Evolutionary conservation across 2,113 vertebrate species (phyloP).

Genomic region (Climacteris rufus): DNA sequence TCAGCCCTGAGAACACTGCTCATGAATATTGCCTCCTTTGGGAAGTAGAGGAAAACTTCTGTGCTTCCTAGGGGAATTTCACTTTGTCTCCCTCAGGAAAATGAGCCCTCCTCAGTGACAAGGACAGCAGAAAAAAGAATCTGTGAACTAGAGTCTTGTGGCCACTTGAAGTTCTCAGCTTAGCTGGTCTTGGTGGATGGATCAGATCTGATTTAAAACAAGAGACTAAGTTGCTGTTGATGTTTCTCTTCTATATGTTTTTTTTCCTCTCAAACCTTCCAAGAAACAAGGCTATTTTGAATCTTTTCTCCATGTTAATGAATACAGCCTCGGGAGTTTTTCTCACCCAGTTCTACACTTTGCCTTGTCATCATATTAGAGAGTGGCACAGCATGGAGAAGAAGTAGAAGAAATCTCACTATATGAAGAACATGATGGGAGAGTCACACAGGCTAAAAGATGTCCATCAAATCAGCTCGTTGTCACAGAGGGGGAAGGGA

Average conservation of each 20-base stretch:
- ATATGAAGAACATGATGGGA: neutral
- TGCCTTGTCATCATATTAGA: slow-evolving; percentile 19
- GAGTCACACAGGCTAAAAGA: neutral
- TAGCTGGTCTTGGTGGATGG: neutral
- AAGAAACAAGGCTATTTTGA: slow-evolving; percentile 24
- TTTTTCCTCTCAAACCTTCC: neutral
- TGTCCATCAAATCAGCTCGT: neutral
- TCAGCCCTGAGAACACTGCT: neutral
- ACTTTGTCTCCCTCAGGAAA: neutral
- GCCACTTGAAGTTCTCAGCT: neutral
- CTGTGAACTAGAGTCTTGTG: neutral
- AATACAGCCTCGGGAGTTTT: slow-evolving; percentile 46
- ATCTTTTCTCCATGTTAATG: slow-evolving; percentile 26
- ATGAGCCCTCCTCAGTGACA: neutral
- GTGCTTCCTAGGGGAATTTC: neutral
- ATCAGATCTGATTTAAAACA: slow-evolving; percentile 11
- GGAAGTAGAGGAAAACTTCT: neutral
- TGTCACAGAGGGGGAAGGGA: neutral
- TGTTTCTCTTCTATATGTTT: neutral
- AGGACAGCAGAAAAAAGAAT: neutral
- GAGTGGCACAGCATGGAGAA: neutral
- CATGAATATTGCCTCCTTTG: neutral
- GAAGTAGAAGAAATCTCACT: neutral
- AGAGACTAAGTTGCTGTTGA: neutral
- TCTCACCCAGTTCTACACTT: slow-evolving; percentile 36